Conservation (phyloP, 1,140 invertebrate species). For the Schlechtendalia chinensis region DNA sequence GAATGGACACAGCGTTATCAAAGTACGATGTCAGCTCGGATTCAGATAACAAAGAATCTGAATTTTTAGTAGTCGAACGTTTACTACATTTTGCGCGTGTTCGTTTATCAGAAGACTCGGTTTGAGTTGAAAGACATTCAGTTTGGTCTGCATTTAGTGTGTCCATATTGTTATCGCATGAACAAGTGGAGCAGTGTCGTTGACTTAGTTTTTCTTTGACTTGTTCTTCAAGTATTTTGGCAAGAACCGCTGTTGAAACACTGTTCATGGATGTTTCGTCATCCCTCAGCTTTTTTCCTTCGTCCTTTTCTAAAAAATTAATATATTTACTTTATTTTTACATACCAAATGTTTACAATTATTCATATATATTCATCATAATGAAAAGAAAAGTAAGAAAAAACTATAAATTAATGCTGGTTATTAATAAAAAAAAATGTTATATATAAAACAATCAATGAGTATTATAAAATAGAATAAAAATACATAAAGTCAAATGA, state of each 20-base stretch:
- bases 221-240: slow-evolving; percentile 85
- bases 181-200: slow-evolving; percentile 79
- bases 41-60: background rate
- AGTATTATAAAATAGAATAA: too few relatives aligned
- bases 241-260: slow-evolving; percentile 89
- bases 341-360: too few relatives aligned
- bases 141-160: background rate
- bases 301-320: slow-evolving; percentile 54
- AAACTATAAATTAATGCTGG: too few relatives aligned
- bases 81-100: background rate
- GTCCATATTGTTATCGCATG: slow-evolving; percentile 59
- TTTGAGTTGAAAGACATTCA: slow-evolving; percentile 13
- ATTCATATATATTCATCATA: too few relatives aligned
- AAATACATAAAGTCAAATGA: too few relatives aligned
- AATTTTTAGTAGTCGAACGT: background rate
- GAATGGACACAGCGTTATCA: slow-evolving; percentile 33
- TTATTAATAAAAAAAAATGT: too few relatives aligned
- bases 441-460: too few relatives aligned
- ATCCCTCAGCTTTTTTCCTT: slow-evolving; percentile 52
- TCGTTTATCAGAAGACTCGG: slow-evolving; percentile 22
- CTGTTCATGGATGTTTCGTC: slow-evolving; percentile 63
- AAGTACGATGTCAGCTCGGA: background rate
- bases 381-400: too few relatives aligned
- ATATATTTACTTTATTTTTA: background rate
- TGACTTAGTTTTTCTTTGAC: slow-evolving; percentile 67